Evolutionary conservation across 1,140 invertebrate genomes (phyloP).

Genomic region (Cyclargus thomasi): DNA sequence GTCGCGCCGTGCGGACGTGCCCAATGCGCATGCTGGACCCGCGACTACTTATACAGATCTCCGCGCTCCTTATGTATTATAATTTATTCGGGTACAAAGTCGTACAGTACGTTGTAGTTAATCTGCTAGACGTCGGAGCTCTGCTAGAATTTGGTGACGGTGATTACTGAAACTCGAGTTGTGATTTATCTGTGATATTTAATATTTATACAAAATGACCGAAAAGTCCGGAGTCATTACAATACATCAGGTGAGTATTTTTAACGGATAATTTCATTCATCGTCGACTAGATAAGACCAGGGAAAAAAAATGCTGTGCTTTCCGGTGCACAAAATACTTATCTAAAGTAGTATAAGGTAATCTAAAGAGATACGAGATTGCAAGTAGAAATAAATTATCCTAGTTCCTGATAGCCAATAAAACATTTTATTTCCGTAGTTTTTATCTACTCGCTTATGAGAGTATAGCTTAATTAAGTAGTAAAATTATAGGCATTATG

Average conservation of each 20-base stretch:
- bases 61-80: conserved; percentile 52
- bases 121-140: conserved; percentile 34
- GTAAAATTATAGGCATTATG: too few species aligned
- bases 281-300: neutral
- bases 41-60: conserved; percentile 45
- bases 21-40: conserved; percentile 31
- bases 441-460: too few species aligned
- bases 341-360: too few species aligned
- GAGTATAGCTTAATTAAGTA: too few species aligned
- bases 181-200: conserved; percentile 48
- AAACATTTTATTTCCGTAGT: too few species aligned
- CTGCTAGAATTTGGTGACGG: conserved; percentile 46
- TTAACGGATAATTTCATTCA: neutral
- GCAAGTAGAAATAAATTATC: too few species aligned
- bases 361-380: too few species aligned
- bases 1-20: conserved; percentile 36
- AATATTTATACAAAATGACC: conserved; percentile 38
- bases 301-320: too few species aligned
- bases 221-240: conserved; percentile 51
- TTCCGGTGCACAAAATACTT: too few species aligned
- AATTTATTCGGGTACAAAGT: conserved; percentile 57
- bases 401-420: too few species aligned
- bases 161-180: conserved; percentile 44
- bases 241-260: conserved; percentile 51
- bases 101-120: conserved; percentile 40